A percentile compares a stretch with the other conserved stretches of the same genome.
phyloP scores from a whole-genome alignment of 2,113 vertebrate species.

The Paedocypris sp. region DNA sequence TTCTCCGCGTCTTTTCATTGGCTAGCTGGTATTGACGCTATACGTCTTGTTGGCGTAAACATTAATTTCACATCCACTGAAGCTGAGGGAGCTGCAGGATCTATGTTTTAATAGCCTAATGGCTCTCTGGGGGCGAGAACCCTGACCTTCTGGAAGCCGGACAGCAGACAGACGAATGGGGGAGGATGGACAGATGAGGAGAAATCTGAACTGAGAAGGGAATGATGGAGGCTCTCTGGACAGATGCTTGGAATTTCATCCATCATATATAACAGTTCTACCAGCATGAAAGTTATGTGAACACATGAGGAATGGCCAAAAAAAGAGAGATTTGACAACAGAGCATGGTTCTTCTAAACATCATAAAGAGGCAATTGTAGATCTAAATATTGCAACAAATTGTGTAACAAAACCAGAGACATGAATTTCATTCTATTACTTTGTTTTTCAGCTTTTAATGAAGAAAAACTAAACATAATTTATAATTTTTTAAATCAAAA shows the following conservation, averaged over 20 bases:
- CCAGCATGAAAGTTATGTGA: neutral
- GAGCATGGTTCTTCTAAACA: no score
- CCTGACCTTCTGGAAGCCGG: slow-evolving; percentile 12
- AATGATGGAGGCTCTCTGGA: neutral
- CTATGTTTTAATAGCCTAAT: slow-evolving; percentile 12
- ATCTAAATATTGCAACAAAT: no score
- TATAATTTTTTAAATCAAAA: no score
- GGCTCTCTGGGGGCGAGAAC: neutral
- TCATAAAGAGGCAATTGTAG: no score
- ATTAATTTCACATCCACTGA: slow-evolving; percentile 5
- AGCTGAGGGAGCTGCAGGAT: slow-evolving; percentile 1
- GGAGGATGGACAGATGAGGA: neutral
- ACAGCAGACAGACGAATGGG: slow-evolving; percentile 1
- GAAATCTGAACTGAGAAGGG: neutral
- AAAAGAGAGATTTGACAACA: no score
- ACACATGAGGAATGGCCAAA: neutral
- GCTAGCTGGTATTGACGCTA: neutral
- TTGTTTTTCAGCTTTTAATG: no score
- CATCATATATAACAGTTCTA: slow-evolving; percentile 9
- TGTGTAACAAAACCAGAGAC: no score
- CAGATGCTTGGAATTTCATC: slow-evolving; percentile 10
- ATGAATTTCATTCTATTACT: no score
- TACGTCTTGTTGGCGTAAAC: slow-evolving; percentile 17
- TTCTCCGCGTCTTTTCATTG: neutral
- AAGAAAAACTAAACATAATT: no score